Evolutionary conservation across 2,113 vertebrate species (phyloP), one percentile per base, ranked within the genome.

Genomic region (Petroica traversi): DNA sequence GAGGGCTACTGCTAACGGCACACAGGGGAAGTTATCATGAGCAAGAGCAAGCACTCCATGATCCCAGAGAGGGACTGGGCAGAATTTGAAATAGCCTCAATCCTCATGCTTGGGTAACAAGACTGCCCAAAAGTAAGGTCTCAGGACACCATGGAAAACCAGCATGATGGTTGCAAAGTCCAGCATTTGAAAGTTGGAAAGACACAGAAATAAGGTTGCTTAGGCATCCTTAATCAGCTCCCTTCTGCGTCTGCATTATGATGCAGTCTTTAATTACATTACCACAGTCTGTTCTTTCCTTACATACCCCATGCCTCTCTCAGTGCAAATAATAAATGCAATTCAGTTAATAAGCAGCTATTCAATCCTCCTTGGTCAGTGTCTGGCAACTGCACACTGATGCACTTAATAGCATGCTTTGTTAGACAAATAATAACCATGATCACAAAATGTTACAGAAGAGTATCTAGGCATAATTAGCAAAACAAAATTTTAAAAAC

Each of bases 191-290:
- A 79, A 75, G 58, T 46, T 66, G 40, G 64, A 38, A 67, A 88
- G 58, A 29, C 54, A 0, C 22, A 86, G 67, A 90, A 93, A 57
- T 61, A 85, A 77, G 11, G 16, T 48, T 86, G 34, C n/a, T 89
- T 71, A 43, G 52, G 63, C 55, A 71, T 46, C 52, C 63, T 81
- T 88, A 81, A 93, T 85, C 82, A 90, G 48, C 59, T 58, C 51
- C 88, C 75, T 93, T 54, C 84, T 86, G 61, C 73, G 68, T 36
- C 78, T 23, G 16, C 48, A 88, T 83, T 77, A 88, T 54, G 64
- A 86, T 74, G 33, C 55, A 74, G 48, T 64, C 85, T 92, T 97
- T 93, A 95, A 96, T 77, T 91, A 94, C 55, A 74, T 96, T 94
- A 74, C 64, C 67, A 34, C 66, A 94, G 82, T 41, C 75, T 93